These are phyloP conservation scores for Xiphorhynchus elegans DNA, from an alignment of 2,113 vertebrate genomes.

Conservation along the genomic window DNA sequence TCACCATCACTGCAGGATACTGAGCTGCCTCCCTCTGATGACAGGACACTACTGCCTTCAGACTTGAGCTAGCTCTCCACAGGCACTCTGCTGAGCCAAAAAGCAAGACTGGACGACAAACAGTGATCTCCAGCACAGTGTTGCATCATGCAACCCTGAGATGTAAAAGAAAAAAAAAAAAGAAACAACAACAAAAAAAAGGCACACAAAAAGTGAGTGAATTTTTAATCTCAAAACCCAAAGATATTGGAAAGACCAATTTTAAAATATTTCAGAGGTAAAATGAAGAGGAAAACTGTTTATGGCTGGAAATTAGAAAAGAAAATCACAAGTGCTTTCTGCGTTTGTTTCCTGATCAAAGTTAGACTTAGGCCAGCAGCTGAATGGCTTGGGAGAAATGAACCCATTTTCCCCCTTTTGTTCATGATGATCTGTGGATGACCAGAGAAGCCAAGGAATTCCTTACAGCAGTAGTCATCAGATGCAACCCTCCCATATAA, in stretches of 20 bases:
- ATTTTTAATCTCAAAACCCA: background rate
- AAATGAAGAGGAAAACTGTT: background rate
- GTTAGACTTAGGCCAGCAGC: background rate
- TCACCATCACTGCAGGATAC: background rate
- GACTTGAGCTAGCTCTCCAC: background rate
- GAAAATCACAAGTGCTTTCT: background rate
- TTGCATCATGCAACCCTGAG: background rate
- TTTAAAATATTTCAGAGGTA: background rate
- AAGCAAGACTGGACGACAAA: background rate
- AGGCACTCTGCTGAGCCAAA: background rate
- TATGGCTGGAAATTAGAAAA: background rate
- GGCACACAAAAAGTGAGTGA: rapidly evolving
- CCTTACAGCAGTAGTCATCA: background rate
- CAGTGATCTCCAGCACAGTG: background rate
- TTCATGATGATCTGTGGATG: background rate
- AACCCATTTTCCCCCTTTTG: background rate
- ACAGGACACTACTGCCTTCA: background rate
- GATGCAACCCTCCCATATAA: background rate
- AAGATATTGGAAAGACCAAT: background rate
- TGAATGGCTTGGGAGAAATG: background rate
- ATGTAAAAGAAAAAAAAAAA: background rate
- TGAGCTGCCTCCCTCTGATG: background rate
- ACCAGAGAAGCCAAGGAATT: background rate
- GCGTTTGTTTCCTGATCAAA: background rate
- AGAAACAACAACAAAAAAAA: background rate